Base-by-base conservation (phyloP, 1,140 invertebrate species). In the Tetraneura akinire region DNA sequence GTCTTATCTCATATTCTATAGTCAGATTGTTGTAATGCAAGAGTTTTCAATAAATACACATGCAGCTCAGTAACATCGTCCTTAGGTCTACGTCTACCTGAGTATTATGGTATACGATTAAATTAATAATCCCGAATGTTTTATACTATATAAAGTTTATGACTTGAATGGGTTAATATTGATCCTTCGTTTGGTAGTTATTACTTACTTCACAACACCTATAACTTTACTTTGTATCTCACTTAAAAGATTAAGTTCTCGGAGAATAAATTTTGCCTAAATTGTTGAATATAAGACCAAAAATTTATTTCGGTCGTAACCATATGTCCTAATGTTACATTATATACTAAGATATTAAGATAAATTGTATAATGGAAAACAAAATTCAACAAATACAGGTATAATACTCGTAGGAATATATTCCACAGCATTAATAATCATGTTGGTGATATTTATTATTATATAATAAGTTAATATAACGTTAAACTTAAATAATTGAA, bases 171-270 rank as follows among this genome's bases (percentile, higher is more conserved):
- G 57, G 57, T 29, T 62, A 62, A 62, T 18, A 32, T 62, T 62
- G 26, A 62, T 32, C 14, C 57, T 32, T 62, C 16, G 14, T 32
- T 29, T 29, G 57, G 32, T 64, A 37, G n/a, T n/a, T n/a, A n/a
- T n/a, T 37, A 37, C 16, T 64, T n/a, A 37, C n/a, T 64, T 64
- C 18, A 29, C 32, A 64, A 64, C 9, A 64, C 10, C 18, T 37
- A n/a, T n/a, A 64, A 64, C 29, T 64, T 64, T 64, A 37, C 18
- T n/a, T 37, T 37, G 62, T 37, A 13, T 64, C 62, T 64, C 32
- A 64, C 29, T 64, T 64, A 64, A 64, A 64, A 64, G 60, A 64
- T 64, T 64, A 64, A 64, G 32, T 64, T 64, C 32, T 64, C n/a
- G 60, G 62, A 10, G 9, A 37, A 64, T 37, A n/a, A 37, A 64